Evolutionary conservation across 2,113 vertebrate species (phyloP).

Genomic region (Pristiophorus japonicus): DNA sequence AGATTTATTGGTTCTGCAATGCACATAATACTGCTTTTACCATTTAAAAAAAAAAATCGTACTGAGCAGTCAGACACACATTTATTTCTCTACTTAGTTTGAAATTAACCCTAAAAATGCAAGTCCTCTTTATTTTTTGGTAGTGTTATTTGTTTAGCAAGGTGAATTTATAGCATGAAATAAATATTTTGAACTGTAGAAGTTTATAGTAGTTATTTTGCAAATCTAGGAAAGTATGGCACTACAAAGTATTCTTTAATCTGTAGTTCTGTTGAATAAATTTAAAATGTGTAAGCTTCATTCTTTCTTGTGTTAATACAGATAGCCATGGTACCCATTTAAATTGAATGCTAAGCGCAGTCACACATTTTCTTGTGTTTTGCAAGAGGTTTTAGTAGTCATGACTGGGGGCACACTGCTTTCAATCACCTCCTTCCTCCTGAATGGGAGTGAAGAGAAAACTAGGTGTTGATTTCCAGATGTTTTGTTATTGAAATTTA

Average conservation of each 20-base stretch:
- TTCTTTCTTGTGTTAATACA: slow-evolving; percentile 6
- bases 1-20: background rate
- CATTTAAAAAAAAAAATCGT: background rate
- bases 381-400: background rate
- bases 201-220: background rate
- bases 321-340: background rate
- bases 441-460: background rate
- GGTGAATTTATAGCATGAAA: background rate
- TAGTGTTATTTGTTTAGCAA: background rate
- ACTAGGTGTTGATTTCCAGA: background rate
- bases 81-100: background rate
- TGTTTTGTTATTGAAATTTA: background rate
- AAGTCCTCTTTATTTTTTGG: background rate
- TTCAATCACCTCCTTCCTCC: background rate
- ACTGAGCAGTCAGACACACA: background rate
- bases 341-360: background rate
- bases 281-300: background rate
- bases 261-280: background rate
- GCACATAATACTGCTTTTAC: background rate
- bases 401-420: background rate
- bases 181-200: background rate
- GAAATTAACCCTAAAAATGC: background rate
- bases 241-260: background rate
- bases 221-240: background rate
- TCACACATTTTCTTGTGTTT: background rate